A percentile compares a stretch with the other conserved stretches of the same genome.
Evolutionary conservation across 2,797 vertebrate genomes (phyloP).

Genomic region (Mus caroli): DNA sequence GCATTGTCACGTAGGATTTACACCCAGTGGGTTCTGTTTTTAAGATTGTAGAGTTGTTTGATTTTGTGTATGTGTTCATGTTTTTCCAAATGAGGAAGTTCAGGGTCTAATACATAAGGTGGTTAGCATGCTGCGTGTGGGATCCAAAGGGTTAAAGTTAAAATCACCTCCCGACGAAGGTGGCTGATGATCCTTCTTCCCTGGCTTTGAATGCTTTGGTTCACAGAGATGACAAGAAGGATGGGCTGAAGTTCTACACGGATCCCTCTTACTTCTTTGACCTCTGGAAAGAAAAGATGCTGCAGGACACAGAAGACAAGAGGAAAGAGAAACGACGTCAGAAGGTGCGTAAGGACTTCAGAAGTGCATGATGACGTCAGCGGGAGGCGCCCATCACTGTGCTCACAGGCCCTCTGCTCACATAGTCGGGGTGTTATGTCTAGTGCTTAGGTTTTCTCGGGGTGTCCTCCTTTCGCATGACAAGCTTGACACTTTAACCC

Average conservation of each 20-base stretch:
- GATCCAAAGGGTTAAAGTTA: constrained; percentile 7
- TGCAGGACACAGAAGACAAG: constrained; percentile 99
- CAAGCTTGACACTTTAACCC: constrained; percentile 34
- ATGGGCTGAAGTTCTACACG: constrained; percentile 98
- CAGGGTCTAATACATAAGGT: not conserved
- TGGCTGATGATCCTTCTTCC: not conserved
- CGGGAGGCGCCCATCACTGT: not conserved
- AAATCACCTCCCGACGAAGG: constrained; percentile 21
- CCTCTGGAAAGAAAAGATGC: constrained; percentile 99
- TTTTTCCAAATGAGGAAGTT: constrained; percentile 47
- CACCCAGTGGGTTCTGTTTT: constrained; percentile 20
- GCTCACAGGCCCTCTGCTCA: not conserved
- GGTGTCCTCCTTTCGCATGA: constrained; percentile 33
- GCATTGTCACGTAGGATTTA: not conserved
- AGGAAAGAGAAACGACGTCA: constrained; percentile 98
- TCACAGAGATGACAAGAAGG: constrained; percentile 97
- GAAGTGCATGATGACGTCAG: constrained; percentile 88
- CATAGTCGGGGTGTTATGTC: not conserved
- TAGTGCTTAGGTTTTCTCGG: constrained; percentile 36
- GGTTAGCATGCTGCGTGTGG: not conserved
- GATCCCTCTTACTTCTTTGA: constrained; percentile 99
- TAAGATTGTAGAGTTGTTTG: constrained; percentile 4
- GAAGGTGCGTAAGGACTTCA: constrained; percentile 97
- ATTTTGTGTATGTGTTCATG: not conserved
- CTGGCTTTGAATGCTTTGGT: constrained; percentile 34